Conservation (phyloP, 2,113 vertebrate species). For the Platanista minor region DNA sequence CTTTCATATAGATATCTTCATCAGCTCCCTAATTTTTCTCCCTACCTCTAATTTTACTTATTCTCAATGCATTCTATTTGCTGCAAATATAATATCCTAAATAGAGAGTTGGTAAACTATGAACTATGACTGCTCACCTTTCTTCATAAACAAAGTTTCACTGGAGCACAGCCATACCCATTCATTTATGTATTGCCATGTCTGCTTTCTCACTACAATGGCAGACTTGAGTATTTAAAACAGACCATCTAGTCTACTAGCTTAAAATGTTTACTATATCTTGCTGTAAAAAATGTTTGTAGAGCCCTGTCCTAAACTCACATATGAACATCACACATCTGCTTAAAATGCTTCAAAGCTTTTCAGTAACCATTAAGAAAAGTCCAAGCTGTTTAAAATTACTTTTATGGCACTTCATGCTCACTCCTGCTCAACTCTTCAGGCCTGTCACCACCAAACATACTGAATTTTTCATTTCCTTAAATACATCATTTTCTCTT, state of each 20-base stretch:
- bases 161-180: not conserved
- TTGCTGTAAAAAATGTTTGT: not conserved
- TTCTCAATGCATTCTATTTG: not conserved
- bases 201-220: not conserved
- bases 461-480: not conserved
- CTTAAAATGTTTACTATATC: not conserved
- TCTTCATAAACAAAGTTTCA: not conserved
- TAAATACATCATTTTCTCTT: not conserved
- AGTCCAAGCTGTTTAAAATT: not conserved
- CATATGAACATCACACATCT: not conserved
- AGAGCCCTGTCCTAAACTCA: not conserved
- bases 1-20: not conserved
- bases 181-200: not conserved
- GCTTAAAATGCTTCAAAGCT: not conserved
- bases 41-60: not conserved
- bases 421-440: not conserved
- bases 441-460: not conserved
- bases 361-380: not conserved
- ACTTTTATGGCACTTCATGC: not conserved
- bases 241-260: not conserved
- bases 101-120: not conserved
- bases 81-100: not conserved
- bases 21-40: not conserved
- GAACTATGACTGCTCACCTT: not conserved
- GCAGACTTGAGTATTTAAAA: not conserved